Evolutionary conservation across 2,888 invertebrate genomes (phyloP).

Genomic region (Orchesella flavescens): DNA sequence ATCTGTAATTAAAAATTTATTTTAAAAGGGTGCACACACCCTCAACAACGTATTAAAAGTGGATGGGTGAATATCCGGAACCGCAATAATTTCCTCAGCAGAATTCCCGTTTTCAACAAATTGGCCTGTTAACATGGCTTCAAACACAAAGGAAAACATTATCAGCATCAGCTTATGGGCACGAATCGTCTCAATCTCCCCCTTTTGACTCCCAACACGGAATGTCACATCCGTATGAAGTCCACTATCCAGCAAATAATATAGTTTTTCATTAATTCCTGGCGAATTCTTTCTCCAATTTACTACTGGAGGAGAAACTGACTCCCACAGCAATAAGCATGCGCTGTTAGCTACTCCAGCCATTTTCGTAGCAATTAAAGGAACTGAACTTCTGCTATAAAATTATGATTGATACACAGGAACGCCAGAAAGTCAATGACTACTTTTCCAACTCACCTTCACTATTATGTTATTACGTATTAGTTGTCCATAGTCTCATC

Average conservation of each 20-base stretch:
- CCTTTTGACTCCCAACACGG: slow-evolving; percentile 42
- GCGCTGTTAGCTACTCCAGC: slow-evolving; percentile 32
- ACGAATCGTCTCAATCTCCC: slow-evolving; percentile 53
- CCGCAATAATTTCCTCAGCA: slow-evolving; percentile 48
- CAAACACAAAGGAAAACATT: slow-evolving; percentile 67
- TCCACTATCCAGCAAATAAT: slow-evolving; percentile 57
- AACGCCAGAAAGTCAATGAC: no score
- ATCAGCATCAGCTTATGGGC: slow-evolving; percentile 65
- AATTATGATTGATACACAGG: no score
- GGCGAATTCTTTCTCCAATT: slow-evolving; percentile 62
- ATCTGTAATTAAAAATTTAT: no score
- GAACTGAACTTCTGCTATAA: no score
- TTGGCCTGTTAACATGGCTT: slow-evolving; percentile 65
- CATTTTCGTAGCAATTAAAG: slow-evolving; percentile 2
- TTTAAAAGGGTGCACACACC: slow-evolving; percentile 24
- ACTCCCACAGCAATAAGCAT: neutral
- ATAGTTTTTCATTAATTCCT: slow-evolving; percentile 57
- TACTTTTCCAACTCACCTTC: no score
- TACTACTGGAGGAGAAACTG: slow-evolving; percentile 21
- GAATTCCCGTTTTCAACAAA: slow-evolving; percentile 42
- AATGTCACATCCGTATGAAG: slow-evolving; percentile 66
- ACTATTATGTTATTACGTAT: no score
- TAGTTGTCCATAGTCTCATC: no score
- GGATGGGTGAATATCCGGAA: slow-evolving; percentile 62
- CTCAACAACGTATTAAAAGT: slow-evolving; percentile 65